Conservation (phyloP, 2,888 invertebrate genomes). For the Bombylius discolor region DNA sequence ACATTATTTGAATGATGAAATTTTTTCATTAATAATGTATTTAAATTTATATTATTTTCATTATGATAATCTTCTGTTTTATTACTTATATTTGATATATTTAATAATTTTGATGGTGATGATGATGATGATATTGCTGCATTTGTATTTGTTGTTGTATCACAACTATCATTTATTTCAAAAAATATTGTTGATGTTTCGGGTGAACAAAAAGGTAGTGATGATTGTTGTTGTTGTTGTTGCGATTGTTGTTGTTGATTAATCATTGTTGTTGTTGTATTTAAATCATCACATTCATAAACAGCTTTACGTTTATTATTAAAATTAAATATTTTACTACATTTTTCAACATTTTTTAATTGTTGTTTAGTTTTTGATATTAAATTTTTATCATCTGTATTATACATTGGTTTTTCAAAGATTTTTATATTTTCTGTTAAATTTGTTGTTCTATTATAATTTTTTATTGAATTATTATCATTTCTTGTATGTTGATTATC, state of each 20-base stretch:
- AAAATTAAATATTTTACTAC: conserved; percentile 12
- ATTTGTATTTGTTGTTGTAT: neutral
- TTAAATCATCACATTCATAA: conserved; percentile 13
- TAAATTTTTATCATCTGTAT: conserved; percentile 15
- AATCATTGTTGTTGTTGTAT: neutral
- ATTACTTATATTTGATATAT: neutral
- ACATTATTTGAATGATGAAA: too few relatives aligned
- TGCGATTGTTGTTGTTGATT: too few relatives aligned
- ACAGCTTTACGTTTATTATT: conserved; percentile 13
- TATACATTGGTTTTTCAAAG: conserved; percentile 13
- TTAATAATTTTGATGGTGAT: neutral
- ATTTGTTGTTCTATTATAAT: neutral
- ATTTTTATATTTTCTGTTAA: conserved; percentile 11
- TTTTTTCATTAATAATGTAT: conserved; percentile 1
- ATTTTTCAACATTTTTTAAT: conserved; percentile 14
- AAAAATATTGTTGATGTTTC: conserved; percentile 13
- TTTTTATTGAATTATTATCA: neutral
- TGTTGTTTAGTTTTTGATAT: conserved; percentile 11
- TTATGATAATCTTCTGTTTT: conserved; percentile 12
- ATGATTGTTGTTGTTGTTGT: too few relatives aligned
- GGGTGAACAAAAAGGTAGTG: too few relatives aligned
- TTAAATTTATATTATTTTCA: conserved; percentile 12
- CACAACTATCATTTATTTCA: conserved; percentile 12
- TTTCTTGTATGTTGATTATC: neutral
- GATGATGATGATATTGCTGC: neutral